phyloP scores from a whole-genome alignment of 2,113 vertebrate genomes.

The Synodontis membranacea region DNA sequence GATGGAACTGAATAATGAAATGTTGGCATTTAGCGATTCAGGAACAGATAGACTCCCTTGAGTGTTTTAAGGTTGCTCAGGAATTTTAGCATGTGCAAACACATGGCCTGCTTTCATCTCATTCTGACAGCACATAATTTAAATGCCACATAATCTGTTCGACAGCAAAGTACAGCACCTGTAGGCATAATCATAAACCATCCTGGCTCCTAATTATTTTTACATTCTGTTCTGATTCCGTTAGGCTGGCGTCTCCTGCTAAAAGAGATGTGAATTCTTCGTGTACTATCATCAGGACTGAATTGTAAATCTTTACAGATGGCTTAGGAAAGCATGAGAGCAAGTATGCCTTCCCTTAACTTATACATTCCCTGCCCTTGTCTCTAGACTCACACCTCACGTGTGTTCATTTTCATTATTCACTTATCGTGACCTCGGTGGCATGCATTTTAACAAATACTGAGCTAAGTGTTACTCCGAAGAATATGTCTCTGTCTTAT shows the following conservation, averaged over 20 bases:
- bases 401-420: background rate
- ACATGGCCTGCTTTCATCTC: conserved; percentile 30
- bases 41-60: conserved; percentile 17
- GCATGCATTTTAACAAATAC: background rate
- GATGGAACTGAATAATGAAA: background rate
- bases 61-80: conserved; percentile 12
- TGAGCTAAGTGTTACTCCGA: background rate
- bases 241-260: background rate
- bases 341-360: background rate
- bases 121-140: conserved; percentile 34
- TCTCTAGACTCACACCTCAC: background rate
- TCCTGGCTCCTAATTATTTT: background rate
- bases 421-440: background rate
- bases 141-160: conserved; percentile 23
- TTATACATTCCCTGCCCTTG: background rate
- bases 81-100: conserved; percentile 34
- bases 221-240: background rate
- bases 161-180: background rate
- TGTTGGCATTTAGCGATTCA: conserved; percentile 12
- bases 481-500: conserved; percentile 19
- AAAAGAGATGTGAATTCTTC: background rate
- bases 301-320: background rate
- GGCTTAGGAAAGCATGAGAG: background rate
- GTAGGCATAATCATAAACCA: background rate
- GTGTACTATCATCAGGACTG: background rate